phyloP scores from a whole-genome alignment of 2,113 vertebrate genomes.

The Todiramphus chloris region DNA sequence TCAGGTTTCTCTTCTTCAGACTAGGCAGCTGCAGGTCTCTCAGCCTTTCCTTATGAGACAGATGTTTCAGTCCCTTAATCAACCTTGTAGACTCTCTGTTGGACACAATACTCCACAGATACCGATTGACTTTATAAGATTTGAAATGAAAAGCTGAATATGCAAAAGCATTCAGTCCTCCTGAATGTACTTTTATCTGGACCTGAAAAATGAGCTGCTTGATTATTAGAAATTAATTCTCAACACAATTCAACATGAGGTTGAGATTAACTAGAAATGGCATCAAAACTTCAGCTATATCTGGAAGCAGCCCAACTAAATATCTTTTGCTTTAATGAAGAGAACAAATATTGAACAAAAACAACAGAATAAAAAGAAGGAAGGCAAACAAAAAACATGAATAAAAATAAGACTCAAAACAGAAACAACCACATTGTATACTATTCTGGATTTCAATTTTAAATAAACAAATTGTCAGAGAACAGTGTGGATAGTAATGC shows the following conservation, averaged over 20 bases:
- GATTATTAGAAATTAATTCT: not conserved
- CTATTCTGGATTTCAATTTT: not conserved
- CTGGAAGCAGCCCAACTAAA: not conserved
- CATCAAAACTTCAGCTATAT: not conserved
- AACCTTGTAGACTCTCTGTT: no score
- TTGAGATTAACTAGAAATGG: not conserved
- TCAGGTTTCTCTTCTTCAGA: no score
- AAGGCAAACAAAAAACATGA: not conserved
- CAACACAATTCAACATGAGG: not conserved
- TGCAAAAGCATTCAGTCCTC: not conserved
- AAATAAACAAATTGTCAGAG: slow-evolving; percentile 27
- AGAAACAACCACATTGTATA: not conserved
- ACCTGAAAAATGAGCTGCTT: not conserved
- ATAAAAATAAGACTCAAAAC: not conserved
- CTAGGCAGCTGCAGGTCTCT: no score
- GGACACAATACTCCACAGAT: no score
- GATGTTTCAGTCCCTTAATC: no score
- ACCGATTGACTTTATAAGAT: not conserved
- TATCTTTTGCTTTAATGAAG: not conserved
- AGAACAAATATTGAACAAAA: not conserved
- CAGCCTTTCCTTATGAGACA: no score
- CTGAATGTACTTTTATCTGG: not conserved
- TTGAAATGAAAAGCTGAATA: slow-evolving; percentile 1
- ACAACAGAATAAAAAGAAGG: not conserved
- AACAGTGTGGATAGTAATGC: not conserved